phyloP scores from a whole-genome alignment of 2,888 invertebrate genomes.

The Idaea aversata region DNA sequence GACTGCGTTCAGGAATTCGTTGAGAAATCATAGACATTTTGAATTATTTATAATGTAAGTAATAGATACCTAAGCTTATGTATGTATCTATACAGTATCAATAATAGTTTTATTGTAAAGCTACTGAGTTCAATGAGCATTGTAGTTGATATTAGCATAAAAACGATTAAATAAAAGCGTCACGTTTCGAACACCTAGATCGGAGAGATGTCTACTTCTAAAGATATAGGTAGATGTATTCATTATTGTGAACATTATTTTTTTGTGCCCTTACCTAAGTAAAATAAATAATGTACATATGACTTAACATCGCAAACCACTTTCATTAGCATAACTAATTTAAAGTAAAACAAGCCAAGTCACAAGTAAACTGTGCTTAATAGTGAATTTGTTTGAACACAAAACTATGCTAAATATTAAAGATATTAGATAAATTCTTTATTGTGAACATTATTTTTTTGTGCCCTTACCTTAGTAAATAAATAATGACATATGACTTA shows the following conservation, averaged over 20 bases:
- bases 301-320: not conserved
- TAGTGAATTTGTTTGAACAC: constrained; percentile 28
- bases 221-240: too few relatives aligned
- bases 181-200: too few relatives aligned
- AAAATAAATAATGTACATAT: not conserved
- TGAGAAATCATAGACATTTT: constrained; percentile 70
- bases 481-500: not conserved
- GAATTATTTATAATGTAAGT: constrained; percentile 61
- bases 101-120: not conserved
- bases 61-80: not conserved
- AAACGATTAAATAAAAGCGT: too few relatives aligned
- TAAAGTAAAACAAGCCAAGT: not conserved
- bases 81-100: not conserved
- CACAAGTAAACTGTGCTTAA: constrained; percentile 20
- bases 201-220: too few relatives aligned
- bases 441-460: too few relatives aligned
- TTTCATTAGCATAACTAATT: constrained; percentile 1
- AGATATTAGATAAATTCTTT: too few relatives aligned
- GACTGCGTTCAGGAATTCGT: constrained; percentile 75
- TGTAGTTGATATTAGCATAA: too few relatives aligned
- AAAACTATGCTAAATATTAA: too few relatives aligned
- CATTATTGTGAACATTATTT: too few relatives aligned
- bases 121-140: not conserved
- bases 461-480: too few relatives aligned
- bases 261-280: too few relatives aligned